These are phyloP conservation scores for Ladona fulva DNA, from an alignment of 1,140 invertebrate species.

Conservation along the genomic window DNA sequence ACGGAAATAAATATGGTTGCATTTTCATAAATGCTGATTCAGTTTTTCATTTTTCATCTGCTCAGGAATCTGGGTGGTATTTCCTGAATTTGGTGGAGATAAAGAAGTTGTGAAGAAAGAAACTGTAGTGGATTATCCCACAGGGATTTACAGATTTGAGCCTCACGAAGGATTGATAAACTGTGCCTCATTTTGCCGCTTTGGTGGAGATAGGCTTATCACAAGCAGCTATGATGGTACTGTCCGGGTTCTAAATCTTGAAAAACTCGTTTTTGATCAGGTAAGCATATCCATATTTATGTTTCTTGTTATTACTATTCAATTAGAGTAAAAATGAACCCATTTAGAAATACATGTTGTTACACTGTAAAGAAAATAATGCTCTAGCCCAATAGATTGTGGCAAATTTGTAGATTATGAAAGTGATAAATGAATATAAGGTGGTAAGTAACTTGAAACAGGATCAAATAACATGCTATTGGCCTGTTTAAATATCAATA, in stretches of 20 bases:
- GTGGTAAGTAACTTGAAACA: too few species aligned
- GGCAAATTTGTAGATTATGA: too few species aligned
- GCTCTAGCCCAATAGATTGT: too few species aligned
- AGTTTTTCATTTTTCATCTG: background rate
- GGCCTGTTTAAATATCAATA: too few species aligned
- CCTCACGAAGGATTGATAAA: background rate
- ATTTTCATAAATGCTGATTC: too few species aligned
- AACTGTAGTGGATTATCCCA: background rate
- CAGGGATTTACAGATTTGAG: background rate
- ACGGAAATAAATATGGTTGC: too few species aligned
- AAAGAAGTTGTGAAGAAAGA: background rate
- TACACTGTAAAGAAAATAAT: too few species aligned
- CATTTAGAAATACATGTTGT: too few species aligned
- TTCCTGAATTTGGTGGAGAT: background rate
- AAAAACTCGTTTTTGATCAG: constrained; percentile 1
- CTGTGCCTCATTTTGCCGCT: background rate
- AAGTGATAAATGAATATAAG: too few species aligned
- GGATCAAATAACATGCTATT: too few species aligned
- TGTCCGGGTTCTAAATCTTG: background rate
- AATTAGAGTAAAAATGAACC: too few species aligned
- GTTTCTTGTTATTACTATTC: too few species aligned
- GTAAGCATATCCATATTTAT: background rate
- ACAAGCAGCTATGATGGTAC: constrained; percentile 13
- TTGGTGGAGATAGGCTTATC: background rate
- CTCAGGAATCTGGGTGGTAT: background rate